These are phyloP conservation scores for Leistus spinibarbis DNA, from an alignment of 2,888 invertebrate species.

Conservation along the genomic window DNA sequence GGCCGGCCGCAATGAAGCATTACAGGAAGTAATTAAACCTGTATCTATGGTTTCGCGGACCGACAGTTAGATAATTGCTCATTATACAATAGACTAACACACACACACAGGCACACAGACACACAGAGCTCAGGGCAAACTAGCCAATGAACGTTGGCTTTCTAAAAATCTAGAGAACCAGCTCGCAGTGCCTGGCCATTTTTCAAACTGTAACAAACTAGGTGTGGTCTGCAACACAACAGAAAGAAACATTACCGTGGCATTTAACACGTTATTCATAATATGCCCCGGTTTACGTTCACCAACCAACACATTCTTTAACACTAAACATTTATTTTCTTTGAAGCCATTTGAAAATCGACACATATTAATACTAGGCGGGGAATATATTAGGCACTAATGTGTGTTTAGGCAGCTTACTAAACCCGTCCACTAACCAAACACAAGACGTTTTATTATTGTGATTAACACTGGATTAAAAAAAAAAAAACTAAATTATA, in stretches of 20 bases:
- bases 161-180: conserved; percentile 18
- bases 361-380: no score
- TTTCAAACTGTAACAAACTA: conserved; percentile 29
- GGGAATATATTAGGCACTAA: no score
- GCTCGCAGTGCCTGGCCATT: neutral
- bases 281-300: no score
- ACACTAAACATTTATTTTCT: no score
- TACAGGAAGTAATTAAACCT: conserved; percentile 38
- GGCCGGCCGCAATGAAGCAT: conserved; percentile 26
- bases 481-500: no score
- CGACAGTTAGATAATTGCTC: conserved; percentile 35
- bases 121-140: neutral
- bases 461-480: no score
- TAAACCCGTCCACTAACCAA: no score
- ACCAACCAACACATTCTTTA: no score
- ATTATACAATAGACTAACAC: conserved; percentile 27
- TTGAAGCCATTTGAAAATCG: no score
- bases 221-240: conserved; percentile 29
- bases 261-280: no score
- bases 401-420: no score
- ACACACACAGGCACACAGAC: neutral
- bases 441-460: no score
- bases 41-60: conserved; percentile 36
- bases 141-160: conserved; percentile 12
- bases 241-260: neutral